These are phyloP conservation scores for Lasioglossum marginatum DNA, from an alignment of 2,888 invertebrate genomes.

Conservation along the genomic window DNA sequence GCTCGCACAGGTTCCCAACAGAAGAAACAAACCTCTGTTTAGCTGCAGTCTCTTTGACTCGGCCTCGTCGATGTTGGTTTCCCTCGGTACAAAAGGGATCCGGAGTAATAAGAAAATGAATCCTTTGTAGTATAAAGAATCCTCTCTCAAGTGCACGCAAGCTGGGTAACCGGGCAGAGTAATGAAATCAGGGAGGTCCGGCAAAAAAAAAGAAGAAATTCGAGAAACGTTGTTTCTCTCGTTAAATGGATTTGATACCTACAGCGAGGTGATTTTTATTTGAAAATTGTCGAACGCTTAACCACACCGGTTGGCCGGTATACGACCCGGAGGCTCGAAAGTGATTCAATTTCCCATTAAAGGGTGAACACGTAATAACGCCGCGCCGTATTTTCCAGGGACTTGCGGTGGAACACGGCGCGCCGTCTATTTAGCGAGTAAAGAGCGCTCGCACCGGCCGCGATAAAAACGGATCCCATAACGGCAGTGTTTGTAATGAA, in stretches of 20 bases:
- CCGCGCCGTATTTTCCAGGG: constrained; percentile 23
- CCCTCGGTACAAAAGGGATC: neutral
- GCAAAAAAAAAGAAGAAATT: neutral
- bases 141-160: neutral
- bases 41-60: neutral
- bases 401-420: constrained; percentile 9
- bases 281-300: neutral
- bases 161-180: neutral
- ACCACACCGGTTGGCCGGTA: neutral
- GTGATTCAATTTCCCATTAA: constrained; percentile 45
- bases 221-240: neutral
- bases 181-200: neutral
- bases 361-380: constrained; percentile 31
- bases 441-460: neutral
- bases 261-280: neutral
- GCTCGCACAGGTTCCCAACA: neutral
- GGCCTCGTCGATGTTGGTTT: neutral
- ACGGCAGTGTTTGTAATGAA: constrained; percentile 38
- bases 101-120: constrained; percentile 1
- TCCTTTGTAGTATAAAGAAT: neutral
- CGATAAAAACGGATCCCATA: constrained; percentile 34
- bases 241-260: neutral
- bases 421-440: constrained; percentile 20
- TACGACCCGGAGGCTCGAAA: constrained; percentile 6
- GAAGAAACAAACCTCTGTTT: neutral